Base-by-base conservation (phyloP, 37 sponge, comb jelly and placozoan species). In the Agelas oroides region DNA sequence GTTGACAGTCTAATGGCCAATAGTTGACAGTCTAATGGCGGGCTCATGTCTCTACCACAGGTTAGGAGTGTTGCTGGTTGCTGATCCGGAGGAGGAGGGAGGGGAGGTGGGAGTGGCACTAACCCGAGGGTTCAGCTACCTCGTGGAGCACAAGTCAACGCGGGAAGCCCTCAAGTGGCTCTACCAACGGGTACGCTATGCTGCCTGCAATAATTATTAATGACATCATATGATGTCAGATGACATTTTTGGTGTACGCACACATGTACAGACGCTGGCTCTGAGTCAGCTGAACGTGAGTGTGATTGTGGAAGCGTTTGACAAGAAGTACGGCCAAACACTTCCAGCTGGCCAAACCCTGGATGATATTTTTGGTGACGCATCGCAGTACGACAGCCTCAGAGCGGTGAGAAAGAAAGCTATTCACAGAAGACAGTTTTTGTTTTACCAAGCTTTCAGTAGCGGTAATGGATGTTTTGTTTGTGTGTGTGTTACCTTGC, bases 11-110 rank as follows among this genome's bases (percentile, higher is more conserved):
- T n/a, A n/a, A n/a, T n/a, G n/a, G n/a, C n/a, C n/a, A n/a, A n/a
- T n/a, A n/a, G n/a, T n/a, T n/a, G n/a, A n/a, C n/a, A n/a, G n/a
- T n/a, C n/a, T n/a, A n/a, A n/a, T n/a, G n/a, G n/a, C n/a, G n/a
- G n/a, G n/a, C n/a, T n/a, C n/a, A n/a, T n/a, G n/a, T n/a, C n/a
- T n/a, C n/a, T n/a, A n/a, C 56, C 54, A 25, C 75, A 88, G 92
- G 38, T 33, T 96, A 12, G 96, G 94, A 8, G 18, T 96, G 14
- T 59, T 96, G 33, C 77, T 93, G 27, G 91, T 94, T 21, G 52
- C 86, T 38, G 27, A 60, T 74, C 66, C 78, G 30, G 70, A 46
- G 1, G 25, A 31, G 0, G 64, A 54, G 21, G 53, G 59, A 12
- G 71, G 62, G 52, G 71, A 76, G 0, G 41, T 74, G 32, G 83